A percentile compares a stretch with the other conserved stretches of the same genome.
Evolutionary conservation across 2,797 vertebrate genomes (phyloP).

Genomic region (Pipistrellus kuhlii): DNA sequence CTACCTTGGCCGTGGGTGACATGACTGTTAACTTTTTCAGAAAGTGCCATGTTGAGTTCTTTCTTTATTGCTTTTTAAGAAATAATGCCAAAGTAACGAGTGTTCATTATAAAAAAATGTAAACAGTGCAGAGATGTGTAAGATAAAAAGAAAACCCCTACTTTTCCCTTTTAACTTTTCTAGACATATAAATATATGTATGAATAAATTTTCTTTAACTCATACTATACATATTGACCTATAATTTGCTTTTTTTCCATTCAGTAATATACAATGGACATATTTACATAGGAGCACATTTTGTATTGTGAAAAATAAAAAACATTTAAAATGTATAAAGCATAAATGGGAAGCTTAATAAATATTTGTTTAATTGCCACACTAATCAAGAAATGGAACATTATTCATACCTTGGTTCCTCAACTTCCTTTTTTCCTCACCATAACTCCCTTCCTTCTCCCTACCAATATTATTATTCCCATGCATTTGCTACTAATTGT

Average conservation of each 20-base stretch:
- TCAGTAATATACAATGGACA: neutral
- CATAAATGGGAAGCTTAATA: neutral
- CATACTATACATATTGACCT: neutral
- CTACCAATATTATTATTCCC: neutral
- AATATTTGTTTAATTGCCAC: neutral
- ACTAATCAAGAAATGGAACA: neutral
- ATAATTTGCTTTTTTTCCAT: neutral
- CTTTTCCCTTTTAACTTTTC: neutral
- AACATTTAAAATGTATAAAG: neutral
- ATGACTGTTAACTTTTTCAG: neutral
- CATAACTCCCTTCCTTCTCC: neutral
- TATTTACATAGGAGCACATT: neutral
- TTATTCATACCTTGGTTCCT: neutral
- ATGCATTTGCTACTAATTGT: neutral
- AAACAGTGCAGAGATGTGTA: neutral
- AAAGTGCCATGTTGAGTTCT: conserved; percentile 3
- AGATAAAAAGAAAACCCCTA: neutral
- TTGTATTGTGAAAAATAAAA: neutral
- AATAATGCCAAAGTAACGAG: neutral
- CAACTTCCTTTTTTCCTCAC: neutral
- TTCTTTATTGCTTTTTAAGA: neutral
- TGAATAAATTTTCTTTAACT: neutral
- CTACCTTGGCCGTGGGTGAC: neutral
- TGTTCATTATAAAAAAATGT: neutral
- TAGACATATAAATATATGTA: neutral